Percentiles rank a stretch among this genome's conserved stretches.
These are phyloP conservation scores for Acromyrmex heyeri DNA, from an alignment of 1,140 invertebrate species.

Conservation along the genomic window DNA sequence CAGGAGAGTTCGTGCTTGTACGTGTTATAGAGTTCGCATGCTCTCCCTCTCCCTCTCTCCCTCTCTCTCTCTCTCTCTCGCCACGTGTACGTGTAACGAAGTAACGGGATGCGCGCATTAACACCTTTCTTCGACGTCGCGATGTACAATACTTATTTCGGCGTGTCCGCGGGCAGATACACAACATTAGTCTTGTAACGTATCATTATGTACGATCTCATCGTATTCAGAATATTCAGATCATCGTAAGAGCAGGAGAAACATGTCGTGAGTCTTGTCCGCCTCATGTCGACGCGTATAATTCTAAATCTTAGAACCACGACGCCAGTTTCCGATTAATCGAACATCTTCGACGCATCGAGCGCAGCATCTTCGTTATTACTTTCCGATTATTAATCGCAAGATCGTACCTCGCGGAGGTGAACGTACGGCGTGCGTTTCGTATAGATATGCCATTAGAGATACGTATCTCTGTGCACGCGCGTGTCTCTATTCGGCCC, in stretches of 20 bases:
- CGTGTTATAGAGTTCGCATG: not conserved
- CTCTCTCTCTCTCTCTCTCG: not conserved
- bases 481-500: conserved; percentile 46
- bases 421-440: conserved; percentile 27
- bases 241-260: not conserved
- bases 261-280: not conserved
- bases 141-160: conserved; percentile 22
- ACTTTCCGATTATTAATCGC: conserved; percentile 13
- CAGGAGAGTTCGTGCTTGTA: conserved; percentile 29
- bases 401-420: conserved; percentile 8
- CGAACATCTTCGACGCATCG: not conserved
- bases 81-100: not conserved
- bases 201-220: not conserved
- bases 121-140: conserved; percentile 32
- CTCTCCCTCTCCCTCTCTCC: not conserved
- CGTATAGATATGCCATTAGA: conserved; percentile 3
- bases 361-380: not conserved
- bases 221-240: conserved; percentile 4
- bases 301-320: not conserved
- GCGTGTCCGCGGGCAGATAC: not conserved
- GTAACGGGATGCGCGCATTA: conserved; percentile 19
- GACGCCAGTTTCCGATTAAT: not conserved
- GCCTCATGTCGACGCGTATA: not conserved
- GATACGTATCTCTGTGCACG: conserved; percentile 44
- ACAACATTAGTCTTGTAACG: conserved; percentile 3